These are phyloP conservation scores for Agrochola lychnidis DNA, from an alignment of 2,888 invertebrate species.

Conservation along the genomic window DNA sequence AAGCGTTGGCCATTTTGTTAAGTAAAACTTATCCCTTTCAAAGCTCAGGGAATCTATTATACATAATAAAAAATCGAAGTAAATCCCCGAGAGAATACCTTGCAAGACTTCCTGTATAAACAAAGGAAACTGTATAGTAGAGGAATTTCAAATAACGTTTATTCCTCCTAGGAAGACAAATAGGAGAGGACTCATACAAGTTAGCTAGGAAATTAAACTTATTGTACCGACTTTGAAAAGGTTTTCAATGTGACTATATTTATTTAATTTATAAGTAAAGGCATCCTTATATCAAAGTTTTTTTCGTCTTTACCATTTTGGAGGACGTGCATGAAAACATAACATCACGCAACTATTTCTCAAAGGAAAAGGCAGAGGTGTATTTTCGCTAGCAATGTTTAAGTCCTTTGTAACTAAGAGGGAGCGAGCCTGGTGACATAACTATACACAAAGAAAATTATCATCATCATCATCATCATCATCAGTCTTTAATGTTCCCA, in stretches of 20 bases:
- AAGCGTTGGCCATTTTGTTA: conserved; percentile 21
- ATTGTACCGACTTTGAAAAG: conserved; percentile 5
- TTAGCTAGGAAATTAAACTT: conserved; percentile 39
- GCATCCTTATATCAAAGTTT: neutral
- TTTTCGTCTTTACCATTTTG: neutral
- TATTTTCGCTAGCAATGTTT: neutral
- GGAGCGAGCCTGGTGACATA: neutral
- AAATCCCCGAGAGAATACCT: conserved; percentile 46
- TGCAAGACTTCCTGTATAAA: conserved; percentile 50
- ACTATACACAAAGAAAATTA: neutral
- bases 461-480: no score
- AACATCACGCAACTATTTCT: neutral
- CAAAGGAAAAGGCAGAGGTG: neutral
- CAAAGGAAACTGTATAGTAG: conserved; percentile 41
- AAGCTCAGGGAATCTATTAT: conserved; percentile 44
- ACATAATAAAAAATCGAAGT: conserved; percentile 55
- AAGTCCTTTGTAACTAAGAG: neutral
- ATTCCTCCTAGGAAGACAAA: conserved; percentile 47
- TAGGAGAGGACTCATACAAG: conserved; percentile 30
- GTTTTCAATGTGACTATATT: neutral
- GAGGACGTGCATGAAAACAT: no score
- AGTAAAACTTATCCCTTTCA: conserved; percentile 35
- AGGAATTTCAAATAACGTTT: conserved; percentile 42
- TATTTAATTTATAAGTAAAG: neutral
- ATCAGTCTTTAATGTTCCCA: no score